phyloP scores from a whole-genome alignment of 2,113 vertebrate genomes.

The Labrus mixtus region DNA sequence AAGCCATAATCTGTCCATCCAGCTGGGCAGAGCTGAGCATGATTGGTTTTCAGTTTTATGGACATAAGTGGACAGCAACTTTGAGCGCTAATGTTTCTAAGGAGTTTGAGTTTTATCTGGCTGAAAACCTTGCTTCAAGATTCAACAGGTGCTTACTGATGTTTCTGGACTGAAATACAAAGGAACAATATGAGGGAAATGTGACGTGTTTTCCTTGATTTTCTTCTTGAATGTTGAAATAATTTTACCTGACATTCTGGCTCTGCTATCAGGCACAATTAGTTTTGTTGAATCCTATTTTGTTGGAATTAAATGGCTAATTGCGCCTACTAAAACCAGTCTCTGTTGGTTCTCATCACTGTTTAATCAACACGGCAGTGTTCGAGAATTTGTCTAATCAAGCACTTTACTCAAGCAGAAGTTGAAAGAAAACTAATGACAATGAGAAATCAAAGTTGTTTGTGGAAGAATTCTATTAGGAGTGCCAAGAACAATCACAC shows the following conservation, averaged over 20 bases:
- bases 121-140: too few species aligned
- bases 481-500: conserved; percentile 9
- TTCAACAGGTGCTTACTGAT: neutral
- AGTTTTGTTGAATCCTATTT: conserved; percentile 5
- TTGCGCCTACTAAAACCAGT: conserved; percentile 39
- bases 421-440: neutral
- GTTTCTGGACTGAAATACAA: neutral
- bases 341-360: conserved; percentile 51
- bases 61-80: neutral
- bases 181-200: neutral
- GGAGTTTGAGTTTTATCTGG: neutral
- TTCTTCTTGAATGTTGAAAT: neutral
- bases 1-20: neutral
- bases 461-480: neutral
- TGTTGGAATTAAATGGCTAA: conserved; percentile 9
- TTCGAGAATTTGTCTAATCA: conserved; percentile 37
- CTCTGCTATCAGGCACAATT: conserved; percentile 15
- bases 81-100: neutral
- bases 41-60: neutral
- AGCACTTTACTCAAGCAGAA: conserved; percentile 34
- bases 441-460: conserved; percentile 14
- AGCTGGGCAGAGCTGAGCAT: neutral
- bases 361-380: conserved; percentile 46
- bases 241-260: neutral
- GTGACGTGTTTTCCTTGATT: neutral